Evolutionary conservation across 2,888 invertebrate genomes (phyloP), one percentile per base, ranked within the genome.

Genomic region (Dryocosmus kuriphilus): DNA sequence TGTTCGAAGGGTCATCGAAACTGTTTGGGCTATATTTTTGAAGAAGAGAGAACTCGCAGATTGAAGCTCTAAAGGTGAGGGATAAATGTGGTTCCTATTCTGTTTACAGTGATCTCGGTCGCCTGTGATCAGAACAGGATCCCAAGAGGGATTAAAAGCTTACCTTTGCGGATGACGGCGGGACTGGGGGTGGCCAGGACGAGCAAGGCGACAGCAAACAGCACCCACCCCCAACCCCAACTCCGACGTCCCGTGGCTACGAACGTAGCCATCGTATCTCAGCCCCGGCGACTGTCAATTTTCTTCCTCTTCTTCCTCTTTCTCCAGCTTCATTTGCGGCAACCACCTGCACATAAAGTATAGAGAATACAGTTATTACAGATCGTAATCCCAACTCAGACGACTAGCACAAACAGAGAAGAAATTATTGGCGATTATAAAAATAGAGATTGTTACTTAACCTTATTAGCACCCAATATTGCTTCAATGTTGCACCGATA

Each of bases 151-250:
- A 77, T 87, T 84, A 85, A 79, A 76, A 84, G 81, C 86, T 90
- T 87, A 91, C 91, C 90, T 88, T 90, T 90, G 83, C 90, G 90
- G 79, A 88, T 86, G 77, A 89, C 88, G 75, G 91, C 90, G 76
- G 90, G 91, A 86, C 90, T 90, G 78, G 90, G 90, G 85, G 88
- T 90, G 82, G 89, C 89, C 71, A 91, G 87, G 61, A 89, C 85
- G 83, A 91, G 88, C 77, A 90, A 82, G 81, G 87, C 85, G 82
- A 90, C 85, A 82, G 84, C 87, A 85, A 91, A 86, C 83, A 89
- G 87, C 83, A 89, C 84, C 85, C 84, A 85, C 84, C 82, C 84
- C 83, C 86, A 86, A 79, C 82, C 78, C 81, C 78, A 77, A 81
- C 85, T 82, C 81, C 79, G 80, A 80, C 84, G 84, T 81, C 86